Base-by-base conservation (phyloP, 2,888 invertebrate genomes). In the Azorinus chamasolen region DNA sequence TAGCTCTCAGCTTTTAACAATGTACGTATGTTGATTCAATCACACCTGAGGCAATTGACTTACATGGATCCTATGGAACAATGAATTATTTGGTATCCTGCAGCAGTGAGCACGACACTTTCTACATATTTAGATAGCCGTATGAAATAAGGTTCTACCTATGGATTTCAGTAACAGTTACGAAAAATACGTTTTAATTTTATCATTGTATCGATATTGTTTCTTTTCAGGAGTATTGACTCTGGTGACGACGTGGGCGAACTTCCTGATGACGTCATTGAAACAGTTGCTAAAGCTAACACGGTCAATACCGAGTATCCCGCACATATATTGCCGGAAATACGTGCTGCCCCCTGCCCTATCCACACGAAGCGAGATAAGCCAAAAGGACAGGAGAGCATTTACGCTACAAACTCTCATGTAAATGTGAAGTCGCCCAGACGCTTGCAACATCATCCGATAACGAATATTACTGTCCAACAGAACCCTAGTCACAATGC, bases 281-380 rank as follows among this genome's bases (percentile, higher is more conserved):
- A 85, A 50, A 84, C 72, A 51, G 87, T 87, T 10, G 87, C 87
- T 10, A 79, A 75, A 32, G 87, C 87, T 4, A 87, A 87, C 57
- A 77, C 79, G 4, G 74, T 77, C 12, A 70, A 72, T 16, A 58
- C 71, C n/a, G 83, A 77, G n/a, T 59, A 59, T 41, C 27, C 65
- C 16, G 55, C 76, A 14, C 63, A 54, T 16, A 76, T 86, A 37
- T 54, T 87, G 41, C 87, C 87, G 43, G 82, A 84, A 74, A 85
- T 87, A 10, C 79, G 80, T 1, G 85, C 87, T 4, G 83, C 84
- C 24, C 83, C 82, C 27, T 87, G 87, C 73, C 81, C 83, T 14
- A 80, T 87, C 46, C 87, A 87, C 71, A 65, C 66, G 12, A 86
- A 85, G 73, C 63, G 65, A 14, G 76, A 84, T 53, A 50, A 62